phyloP scores from a whole-genome alignment of 2,888 invertebrate species.

The Rhagonycha fulva region DNA sequence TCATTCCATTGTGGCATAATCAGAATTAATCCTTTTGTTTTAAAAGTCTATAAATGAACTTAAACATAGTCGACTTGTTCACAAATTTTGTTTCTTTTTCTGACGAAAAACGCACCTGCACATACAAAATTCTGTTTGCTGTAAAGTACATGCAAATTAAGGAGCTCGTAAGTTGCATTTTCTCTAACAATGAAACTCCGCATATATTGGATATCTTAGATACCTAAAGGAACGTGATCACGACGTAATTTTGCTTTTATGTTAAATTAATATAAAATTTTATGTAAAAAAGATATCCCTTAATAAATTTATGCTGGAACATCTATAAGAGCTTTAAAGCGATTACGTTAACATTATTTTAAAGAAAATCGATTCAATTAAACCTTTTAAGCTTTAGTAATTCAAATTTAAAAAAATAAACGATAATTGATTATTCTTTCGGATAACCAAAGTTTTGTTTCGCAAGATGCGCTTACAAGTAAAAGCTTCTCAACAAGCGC shows the following conservation, averaged over 20 bases:
- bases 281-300: not conserved
- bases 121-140: too few species aligned
- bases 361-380: not conserved
- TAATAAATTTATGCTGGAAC: not conserved
- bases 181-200: not conserved
- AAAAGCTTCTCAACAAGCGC: not conserved
- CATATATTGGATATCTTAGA: not conserved
- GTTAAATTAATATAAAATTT: not conserved
- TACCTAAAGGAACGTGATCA: not conserved
- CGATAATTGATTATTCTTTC: not conserved
- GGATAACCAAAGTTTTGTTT: not conserved
- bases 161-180: not conserved
- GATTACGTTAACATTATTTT: not conserved
- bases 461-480: not conserved
- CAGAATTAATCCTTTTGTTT: slow-evolving; percentile 11
- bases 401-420: not conserved
- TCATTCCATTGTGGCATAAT: slow-evolving; percentile 22
- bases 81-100: too few species aligned
- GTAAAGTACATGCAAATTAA: too few species aligned
- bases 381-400: not conserved
- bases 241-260: not conserved
- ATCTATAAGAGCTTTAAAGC: not conserved
- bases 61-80: not conserved
- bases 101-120: too few species aligned
- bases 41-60: not conserved